These are phyloP conservation scores for Etheostoma spectabile DNA, from an alignment of 2,113 vertebrate species.

Conservation along the genomic window DNA sequence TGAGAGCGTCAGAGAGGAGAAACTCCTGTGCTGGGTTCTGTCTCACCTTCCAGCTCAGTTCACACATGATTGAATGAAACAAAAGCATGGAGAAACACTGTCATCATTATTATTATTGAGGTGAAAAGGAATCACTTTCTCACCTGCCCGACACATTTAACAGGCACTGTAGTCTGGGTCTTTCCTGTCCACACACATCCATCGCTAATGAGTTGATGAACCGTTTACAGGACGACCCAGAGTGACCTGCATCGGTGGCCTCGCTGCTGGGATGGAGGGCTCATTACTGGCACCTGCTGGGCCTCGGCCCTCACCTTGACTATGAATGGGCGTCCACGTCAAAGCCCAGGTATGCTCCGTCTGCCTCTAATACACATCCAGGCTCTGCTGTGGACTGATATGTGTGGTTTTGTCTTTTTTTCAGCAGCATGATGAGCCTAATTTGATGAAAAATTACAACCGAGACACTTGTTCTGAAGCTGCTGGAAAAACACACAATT, in stretches of 20 bases:
- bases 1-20: background rate
- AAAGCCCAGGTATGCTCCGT: conserved; percentile 69
- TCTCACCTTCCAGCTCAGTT: conserved; percentile 31
- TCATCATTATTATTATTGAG: conserved; percentile 75
- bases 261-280: conserved; percentile 27
- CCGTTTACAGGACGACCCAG: conserved; percentile 47
- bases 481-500: background rate
- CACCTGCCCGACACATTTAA: conserved; percentile 75
- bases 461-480: conserved; percentile 3
- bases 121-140: conserved; percentile 72
- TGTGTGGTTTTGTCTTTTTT: background rate
- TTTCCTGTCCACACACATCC: conserved; percentile 66
- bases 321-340: conserved; percentile 59
- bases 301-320: conserved; percentile 70
- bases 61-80: conserved; percentile 71
- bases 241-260: conserved; percentile 45
- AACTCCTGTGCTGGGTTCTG: background rate
- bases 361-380: conserved; percentile 79
- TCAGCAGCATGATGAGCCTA: background rate
- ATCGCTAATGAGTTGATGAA: conserved; percentile 77
- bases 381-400: background rate
- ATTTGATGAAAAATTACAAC: background rate
- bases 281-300: conserved; percentile 58
- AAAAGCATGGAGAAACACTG: conserved; percentile 73
- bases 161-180: conserved; percentile 62